Conservation (phyloP, 2,113 vertebrate species). For the Tetrao urogallus region DNA sequence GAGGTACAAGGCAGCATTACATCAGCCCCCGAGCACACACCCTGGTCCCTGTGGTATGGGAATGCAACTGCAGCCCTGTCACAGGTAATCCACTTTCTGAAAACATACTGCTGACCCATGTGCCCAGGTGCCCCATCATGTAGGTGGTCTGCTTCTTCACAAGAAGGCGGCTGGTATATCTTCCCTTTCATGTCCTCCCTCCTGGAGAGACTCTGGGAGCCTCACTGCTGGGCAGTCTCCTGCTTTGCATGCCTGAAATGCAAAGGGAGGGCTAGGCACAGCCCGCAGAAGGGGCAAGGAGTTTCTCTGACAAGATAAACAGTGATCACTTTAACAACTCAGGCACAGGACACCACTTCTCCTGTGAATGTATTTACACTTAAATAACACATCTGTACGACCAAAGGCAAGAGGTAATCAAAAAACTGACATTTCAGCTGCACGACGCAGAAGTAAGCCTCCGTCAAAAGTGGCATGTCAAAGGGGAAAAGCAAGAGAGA, state of each 20-base stretch:
- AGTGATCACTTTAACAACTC: not conserved
- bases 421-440: constrained; percentile 22
- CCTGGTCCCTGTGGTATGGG: not conserved
- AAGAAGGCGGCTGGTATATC: constrained; percentile 1
- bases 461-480: constrained; percentile 3
- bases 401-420: constrained; percentile 14
- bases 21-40: not conserved
- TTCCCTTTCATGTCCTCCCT: constrained; percentile 1
- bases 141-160: constrained; percentile 24
- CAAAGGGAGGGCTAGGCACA: not conserved
- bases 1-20: not conserved
- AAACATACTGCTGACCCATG: not conserved
- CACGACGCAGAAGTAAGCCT: not conserved
- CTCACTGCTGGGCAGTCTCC: not conserved
- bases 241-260: not conserved
- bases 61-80: not conserved
- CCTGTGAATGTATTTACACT: not conserved
- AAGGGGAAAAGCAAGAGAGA: not conserved
- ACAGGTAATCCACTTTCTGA: constrained; percentile 23
- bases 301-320: constrained; percentile 16
- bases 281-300: not conserved
- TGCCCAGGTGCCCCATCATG: constrained; percentile 16
- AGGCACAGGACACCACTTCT: constrained; percentile 5
- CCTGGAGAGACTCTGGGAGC: not conserved
- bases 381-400: constrained; percentile 19